Evolutionary conservation across 1,140 invertebrate species (phyloP).

Genomic region (Aphelenchoides fujianensis): DNA sequence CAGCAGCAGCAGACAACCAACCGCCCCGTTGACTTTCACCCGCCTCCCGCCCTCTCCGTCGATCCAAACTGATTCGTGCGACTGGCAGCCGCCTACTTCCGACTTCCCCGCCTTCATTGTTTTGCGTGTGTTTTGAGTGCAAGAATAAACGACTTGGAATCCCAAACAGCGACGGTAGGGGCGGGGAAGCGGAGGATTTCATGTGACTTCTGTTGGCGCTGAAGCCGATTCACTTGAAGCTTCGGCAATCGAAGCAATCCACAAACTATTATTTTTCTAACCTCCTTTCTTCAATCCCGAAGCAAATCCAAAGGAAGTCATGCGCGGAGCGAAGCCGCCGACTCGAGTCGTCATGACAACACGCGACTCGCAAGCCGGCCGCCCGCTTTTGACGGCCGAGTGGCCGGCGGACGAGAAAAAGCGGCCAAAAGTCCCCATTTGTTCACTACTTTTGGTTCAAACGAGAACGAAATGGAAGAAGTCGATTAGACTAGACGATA

Average conservation of each 20-base stretch:
- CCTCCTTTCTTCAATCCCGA: neutral
- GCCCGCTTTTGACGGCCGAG: neutral
- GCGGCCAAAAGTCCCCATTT: too few species aligned
- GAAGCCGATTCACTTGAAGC: neutral
- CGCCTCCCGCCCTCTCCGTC: neutral
- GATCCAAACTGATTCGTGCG: neutral
- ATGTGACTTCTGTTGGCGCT: neutral
- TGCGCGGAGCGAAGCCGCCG: neutral
- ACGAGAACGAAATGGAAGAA: too few species aligned
- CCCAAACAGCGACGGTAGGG: neutral
- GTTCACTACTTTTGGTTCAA: too few species aligned
- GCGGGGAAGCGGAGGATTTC: neutral
- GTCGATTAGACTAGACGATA: too few species aligned
- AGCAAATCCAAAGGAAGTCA: neutral
- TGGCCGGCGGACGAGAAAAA: too few species aligned
- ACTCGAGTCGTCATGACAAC: neutral
- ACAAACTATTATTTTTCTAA: neutral
- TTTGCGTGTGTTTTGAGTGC: neutral
- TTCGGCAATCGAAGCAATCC: neutral
- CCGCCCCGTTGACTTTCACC: neutral
- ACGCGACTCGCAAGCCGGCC: too few species aligned
- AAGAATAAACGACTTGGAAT: constrained; percentile 5
- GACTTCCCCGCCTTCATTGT: neutral
- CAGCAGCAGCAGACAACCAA: neutral
- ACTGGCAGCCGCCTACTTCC: too few species aligned